A percentile compares a stretch with the other conserved stretches of the same genome.
Evolutionary conservation across 2,888 invertebrate genomes (phyloP).

Genomic region (Ochlodes sylvanus): DNA sequence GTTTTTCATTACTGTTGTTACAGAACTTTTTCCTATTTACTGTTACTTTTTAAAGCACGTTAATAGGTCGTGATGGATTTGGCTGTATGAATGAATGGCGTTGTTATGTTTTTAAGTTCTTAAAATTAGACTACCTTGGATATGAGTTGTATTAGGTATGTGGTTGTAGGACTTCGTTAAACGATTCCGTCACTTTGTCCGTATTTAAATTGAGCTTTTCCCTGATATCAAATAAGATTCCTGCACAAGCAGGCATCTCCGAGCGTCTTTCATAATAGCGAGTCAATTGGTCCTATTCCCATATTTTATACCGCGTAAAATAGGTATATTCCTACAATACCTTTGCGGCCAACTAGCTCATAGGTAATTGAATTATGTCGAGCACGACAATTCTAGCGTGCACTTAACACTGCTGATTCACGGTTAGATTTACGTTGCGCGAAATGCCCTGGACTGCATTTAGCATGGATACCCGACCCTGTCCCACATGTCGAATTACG

Average conservation of each 20-base stretch:
- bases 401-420: constrained; percentile 74
- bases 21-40: constrained; percentile 10
- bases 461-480: constrained; percentile 56
- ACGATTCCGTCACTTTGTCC: background rate
- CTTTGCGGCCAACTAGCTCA: constrained; percentile 59
- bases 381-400: constrained; percentile 74
- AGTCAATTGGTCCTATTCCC: constrained; percentile 41
- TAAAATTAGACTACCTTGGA: too few species aligned
- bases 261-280: constrained; percentile 19
- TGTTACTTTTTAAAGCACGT: background rate
- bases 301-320: constrained; percentile 42
- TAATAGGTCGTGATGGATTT: too few species aligned
- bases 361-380: constrained; percentile 79
- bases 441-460: constrained; percentile 66
- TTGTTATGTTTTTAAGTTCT: too few species aligned
- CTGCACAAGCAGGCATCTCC: constrained; percentile 1
- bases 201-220: background rate
- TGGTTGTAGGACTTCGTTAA: background rate
- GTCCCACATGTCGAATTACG: constrained; percentile 55
- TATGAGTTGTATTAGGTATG: too few species aligned
- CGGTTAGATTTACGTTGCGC: constrained; percentile 62
- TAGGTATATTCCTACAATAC: constrained; percentile 46
- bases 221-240: constrained; percentile 17
- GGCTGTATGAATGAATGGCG: too few species aligned
- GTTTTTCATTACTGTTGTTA: constrained; percentile 27